Evolutionary conservation across 2,113 vertebrate species (phyloP).

Genomic region (Agelaius tricolor): DNA sequence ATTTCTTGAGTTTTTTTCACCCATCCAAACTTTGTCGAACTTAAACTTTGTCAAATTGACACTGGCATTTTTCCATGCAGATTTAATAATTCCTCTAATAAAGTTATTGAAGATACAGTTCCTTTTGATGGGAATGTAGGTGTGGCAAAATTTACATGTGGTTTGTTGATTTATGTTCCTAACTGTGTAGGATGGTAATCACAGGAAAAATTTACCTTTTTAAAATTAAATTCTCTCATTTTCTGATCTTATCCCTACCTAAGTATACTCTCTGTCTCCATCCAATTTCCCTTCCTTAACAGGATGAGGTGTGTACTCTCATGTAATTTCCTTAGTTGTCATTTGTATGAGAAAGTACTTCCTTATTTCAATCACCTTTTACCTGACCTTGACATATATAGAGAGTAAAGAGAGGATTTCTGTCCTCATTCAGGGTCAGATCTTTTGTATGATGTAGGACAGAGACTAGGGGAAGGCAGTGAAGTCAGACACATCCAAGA

Average conservation of each 20-base stretch:
- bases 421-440: background rate
- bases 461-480: fast-evolving
- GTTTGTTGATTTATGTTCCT: background rate
- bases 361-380: background rate
- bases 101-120: background rate
- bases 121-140: background rate
- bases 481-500: background rate
- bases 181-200: background rate
- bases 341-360: background rate
- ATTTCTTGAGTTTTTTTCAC: background rate
- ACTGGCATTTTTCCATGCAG: background rate
- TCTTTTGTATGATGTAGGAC: background rate
- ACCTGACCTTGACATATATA: background rate
- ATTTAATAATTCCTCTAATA: background rate
- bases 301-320: background rate
- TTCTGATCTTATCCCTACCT: background rate
- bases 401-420: background rate
- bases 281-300: background rate
- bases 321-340: background rate
- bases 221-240: background rate
- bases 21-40: background rate
- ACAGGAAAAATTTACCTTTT: background rate
- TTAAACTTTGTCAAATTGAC: background rate
- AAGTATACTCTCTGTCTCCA: background rate
- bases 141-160: background rate